Conservation (phyloP, 2,888 invertebrate species). For the Bombylius discolor region DNA sequence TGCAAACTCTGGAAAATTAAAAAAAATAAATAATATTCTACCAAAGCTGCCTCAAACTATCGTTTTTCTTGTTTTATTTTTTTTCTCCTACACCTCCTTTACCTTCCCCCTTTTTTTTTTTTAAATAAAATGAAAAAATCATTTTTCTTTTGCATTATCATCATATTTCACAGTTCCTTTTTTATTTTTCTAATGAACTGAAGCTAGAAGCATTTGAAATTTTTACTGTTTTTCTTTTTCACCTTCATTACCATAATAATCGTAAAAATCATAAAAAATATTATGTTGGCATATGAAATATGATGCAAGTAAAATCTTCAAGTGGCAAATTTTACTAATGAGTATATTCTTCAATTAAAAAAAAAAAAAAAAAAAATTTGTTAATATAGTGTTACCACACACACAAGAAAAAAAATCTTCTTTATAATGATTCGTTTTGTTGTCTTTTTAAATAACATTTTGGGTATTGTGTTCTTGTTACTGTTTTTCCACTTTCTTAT, state of each 20-base stretch:
- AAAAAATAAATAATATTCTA: background rate
- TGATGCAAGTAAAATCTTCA: background rate
- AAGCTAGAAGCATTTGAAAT: background rate
- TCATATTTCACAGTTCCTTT: background rate
- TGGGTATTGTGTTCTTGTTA: too few relatives aligned
- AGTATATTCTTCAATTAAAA: constrained; percentile 2
- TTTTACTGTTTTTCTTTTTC: background rate
- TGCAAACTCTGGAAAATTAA: constrained; percentile 8
- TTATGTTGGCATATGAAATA: background rate
- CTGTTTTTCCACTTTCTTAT: too few relatives aligned
- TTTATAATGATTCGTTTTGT: too few relatives aligned
- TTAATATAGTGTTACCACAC: too few relatives aligned
- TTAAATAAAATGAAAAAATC: background rate
- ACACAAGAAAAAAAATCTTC: too few relatives aligned
- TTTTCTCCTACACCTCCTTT: background rate
- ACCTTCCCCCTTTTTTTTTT: background rate
- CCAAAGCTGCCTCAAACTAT: background rate
- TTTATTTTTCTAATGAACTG: background rate
- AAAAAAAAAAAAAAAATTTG: too few relatives aligned
- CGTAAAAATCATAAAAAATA: background rate
- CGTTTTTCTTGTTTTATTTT: too few relatives aligned
- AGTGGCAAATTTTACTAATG: constrained; percentile 13
- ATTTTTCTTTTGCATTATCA: background rate
- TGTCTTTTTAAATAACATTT: too few relatives aligned
- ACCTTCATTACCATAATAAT: background rate